phyloP scores from a whole-genome alignment of 2,797 vertebrate genomes.

The Linurgus olivaceus region DNA sequence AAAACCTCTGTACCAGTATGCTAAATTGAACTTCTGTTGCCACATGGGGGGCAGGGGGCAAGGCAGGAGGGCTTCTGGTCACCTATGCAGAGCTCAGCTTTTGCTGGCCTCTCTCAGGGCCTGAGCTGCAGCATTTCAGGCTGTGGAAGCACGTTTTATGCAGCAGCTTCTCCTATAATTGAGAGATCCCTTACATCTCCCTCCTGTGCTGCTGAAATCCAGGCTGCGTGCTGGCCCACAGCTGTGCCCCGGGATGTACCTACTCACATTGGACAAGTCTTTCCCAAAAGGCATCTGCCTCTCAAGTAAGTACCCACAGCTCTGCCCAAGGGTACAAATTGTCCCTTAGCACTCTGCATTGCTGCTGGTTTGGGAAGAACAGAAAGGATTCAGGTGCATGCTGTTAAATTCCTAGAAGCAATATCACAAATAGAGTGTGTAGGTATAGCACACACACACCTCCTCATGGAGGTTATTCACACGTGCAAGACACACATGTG shows the following conservation, averaged over 20 bases:
- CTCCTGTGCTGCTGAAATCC: neutral
- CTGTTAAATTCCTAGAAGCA: neutral
- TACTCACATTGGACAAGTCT: neutral
- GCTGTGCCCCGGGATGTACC: neutral
- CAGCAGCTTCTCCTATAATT: neutral
- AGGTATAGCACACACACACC: neutral
- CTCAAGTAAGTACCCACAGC: neutral
- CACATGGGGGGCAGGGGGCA: accelerated
- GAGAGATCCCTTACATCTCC: neutral
- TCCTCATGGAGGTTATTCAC: neutral
- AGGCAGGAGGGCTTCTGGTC: neutral
- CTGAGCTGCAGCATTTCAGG: neutral
- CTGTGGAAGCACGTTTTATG: accelerated
- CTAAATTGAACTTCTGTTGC: neutral
- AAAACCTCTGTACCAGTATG: neutral
- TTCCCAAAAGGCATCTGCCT: neutral
- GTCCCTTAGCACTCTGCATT: neutral
- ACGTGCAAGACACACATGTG: accelerated
- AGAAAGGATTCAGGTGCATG: accelerated
- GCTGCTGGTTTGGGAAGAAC: neutral
- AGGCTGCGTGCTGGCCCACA: accelerated
- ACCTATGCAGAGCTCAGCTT: neutral
- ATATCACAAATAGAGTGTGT: no score
- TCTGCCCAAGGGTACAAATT: accelerated
- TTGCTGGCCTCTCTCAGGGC: neutral